Conservation (phyloP, 1,140 invertebrate species). For the Acromyrmex charruanus region DNA sequence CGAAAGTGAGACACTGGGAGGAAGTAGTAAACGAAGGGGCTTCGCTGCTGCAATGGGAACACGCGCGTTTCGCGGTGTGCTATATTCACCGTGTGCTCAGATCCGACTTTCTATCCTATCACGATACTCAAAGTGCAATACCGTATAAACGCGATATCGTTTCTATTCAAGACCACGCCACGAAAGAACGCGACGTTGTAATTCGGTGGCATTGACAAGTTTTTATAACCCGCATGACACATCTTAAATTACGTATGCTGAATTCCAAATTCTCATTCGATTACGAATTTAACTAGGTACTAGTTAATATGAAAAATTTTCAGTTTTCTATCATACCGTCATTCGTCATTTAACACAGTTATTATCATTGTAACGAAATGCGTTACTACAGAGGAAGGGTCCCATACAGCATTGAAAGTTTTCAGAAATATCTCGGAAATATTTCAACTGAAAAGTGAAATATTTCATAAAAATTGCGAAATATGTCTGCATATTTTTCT, state of each 20-base stretch:
- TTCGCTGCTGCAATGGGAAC: constrained; percentile 39
- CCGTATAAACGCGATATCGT: constrained; percentile 34
- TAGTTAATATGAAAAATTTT: neutral
- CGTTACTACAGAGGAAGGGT: neutral
- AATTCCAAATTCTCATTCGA: neutral
- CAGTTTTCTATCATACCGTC: neutral
- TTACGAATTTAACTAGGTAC: neutral
- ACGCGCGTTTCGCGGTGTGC: constrained; percentile 32
- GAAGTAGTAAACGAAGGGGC: constrained; percentile 33
- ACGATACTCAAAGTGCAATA: constrained; percentile 42
- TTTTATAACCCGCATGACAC: neutral
- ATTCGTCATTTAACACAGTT: neutral
- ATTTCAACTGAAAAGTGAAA: no score
- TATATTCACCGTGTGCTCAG: constrained; percentile 25
- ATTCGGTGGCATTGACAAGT: neutral
- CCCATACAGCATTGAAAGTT: no score
- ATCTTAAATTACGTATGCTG: no score
- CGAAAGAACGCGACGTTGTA: neutral
- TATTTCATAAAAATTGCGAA: no score
- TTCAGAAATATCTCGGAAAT: no score
- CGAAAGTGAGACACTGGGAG: constrained; percentile 50
- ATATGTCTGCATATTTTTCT: no score
- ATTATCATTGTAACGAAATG: neutral
- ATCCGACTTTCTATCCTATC: constrained; percentile 60
- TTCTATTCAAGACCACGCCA: neutral